phyloP scores from a whole-genome alignment of 2,113 vertebrate genomes.

The Struthio camelus region DNA sequence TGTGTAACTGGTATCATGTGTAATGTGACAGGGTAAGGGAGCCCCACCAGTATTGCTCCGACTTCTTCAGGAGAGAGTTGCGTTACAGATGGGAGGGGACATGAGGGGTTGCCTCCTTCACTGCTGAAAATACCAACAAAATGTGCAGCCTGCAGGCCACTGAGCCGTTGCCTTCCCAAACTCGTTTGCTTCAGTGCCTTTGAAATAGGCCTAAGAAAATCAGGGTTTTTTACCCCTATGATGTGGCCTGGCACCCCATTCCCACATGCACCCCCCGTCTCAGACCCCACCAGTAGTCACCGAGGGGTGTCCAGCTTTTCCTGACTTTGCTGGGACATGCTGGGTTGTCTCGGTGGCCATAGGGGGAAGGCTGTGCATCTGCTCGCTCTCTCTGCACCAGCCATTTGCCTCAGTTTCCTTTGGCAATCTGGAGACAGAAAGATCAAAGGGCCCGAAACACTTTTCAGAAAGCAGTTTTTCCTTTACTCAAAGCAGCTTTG shows the following conservation, averaged over 20 bases:
- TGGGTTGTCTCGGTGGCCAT: neutral
- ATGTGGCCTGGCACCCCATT: neutral
- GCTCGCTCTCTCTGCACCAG: neutral
- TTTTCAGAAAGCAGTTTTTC: constrained; percentile 16
- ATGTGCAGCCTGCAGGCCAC: neutral
- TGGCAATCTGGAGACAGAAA: neutral
- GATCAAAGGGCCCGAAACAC: constrained; percentile 8
- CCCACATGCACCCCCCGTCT: neutral
- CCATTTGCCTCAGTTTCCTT: neutral
- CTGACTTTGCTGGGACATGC: neutral
- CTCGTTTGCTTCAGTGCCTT: neutral
- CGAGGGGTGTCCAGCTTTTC: neutral
- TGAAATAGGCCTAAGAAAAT: neutral
- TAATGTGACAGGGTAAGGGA: neutral
- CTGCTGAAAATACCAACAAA: too few relatives aligned
- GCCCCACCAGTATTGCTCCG: neutral
- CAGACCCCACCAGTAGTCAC: neutral
- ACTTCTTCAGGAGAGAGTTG: neutral
- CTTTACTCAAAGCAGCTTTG: constrained; percentile 31
- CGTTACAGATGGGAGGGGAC: too few relatives aligned
- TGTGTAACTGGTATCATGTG: neutral
- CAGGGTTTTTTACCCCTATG: neutral
- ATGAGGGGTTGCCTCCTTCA: neutral
- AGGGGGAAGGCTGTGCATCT: neutral
- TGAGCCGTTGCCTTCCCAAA: neutral